Evolutionary conservation across 2,113 vertebrate species (phyloP).

Genomic region (Anser cygnoides): DNA sequence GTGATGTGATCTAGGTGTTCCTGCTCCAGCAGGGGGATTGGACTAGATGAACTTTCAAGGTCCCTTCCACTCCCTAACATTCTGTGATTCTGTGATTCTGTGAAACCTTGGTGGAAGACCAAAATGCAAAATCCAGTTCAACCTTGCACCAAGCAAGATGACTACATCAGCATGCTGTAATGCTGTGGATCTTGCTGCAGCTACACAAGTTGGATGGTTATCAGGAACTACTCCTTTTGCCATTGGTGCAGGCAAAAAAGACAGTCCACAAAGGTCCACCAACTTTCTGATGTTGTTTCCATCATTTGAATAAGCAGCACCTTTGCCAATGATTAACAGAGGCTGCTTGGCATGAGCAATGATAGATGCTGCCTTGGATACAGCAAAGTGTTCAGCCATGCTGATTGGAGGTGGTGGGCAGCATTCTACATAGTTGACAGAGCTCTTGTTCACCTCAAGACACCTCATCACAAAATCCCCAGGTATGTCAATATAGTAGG

Average conservation of each 20-base stretch:
- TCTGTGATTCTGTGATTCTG: no score
- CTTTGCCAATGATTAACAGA: neutral
- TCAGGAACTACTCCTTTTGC: conserved; percentile 94
- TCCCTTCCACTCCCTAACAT: no score
- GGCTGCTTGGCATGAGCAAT: conserved; percentile 81
- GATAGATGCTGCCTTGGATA: conserved; percentile 75
- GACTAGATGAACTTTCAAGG: no score
- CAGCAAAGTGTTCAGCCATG: conserved; percentile 76
- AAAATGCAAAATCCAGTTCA: conserved; percentile 98
- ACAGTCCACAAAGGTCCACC: conserved; percentile 85
- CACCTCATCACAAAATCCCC: conserved; percentile 87
- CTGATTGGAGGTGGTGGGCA: conserved; percentile 85
- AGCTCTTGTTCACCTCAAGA: conserved; percentile 79
- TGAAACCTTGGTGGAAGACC: conserved; percentile 88
- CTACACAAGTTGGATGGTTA: conserved; percentile 89
- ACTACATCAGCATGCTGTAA: conserved; percentile 92
- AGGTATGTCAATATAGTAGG: conserved; percentile 93
- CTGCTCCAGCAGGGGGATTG: no score
- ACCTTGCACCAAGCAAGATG: conserved; percentile 90
- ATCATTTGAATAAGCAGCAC: conserved; percentile 89
- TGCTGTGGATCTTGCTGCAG: conserved; percentile 92
- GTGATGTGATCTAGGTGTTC: no score
- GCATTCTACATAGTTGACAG: conserved; percentile 83
- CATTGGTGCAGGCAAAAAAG: conserved; percentile 96
- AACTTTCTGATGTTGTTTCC: conserved; percentile 83